Evolutionary conservation across 2,888 invertebrate species (phyloP), one percentile per base, ranked within the genome.

Genomic region (Frankliniella fusca): DNA sequence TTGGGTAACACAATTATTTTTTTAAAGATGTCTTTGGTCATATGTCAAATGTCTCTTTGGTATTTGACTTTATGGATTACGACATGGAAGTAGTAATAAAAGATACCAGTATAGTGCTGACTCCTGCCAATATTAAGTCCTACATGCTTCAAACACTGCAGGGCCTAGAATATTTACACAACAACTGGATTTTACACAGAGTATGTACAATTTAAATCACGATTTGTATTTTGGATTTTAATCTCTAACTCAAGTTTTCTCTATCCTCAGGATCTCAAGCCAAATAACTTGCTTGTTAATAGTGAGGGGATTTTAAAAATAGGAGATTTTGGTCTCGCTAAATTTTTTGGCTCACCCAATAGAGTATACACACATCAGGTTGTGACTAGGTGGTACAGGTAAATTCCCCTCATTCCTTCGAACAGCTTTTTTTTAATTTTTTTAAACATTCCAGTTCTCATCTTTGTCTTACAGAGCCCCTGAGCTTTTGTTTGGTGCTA

Each of bases 61-160:
- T 99, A 0, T 98, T 99, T 90, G 99, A 99, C 89, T 99, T 98
- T 87, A 99, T 99, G 99, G 98, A 99, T 87, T 99, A 99, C 61
- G 99, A 99, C 89, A 90, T 99, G 86, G 99, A 99, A 91, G 95
- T 97, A 85, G 94, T 96, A 85, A 93, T 96, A 85, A 96, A 95
- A 89, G 98, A 98, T 87, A 93, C 89, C 84, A 93, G 92, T 85
- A 95, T 98, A 86, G 95, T 98, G 83, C 90, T 98, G 83, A 94
- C 96, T 20, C 94, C 97, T 80, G 93, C 94, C 3, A 96, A 99
- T 89, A 96, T 99, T 82, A 99, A 99, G 88, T 92, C 98, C 0
- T 99, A 99, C 87, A 94, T 94, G 88, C 92, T 99, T 82, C 98
- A 98, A 93, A 98, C 98, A 5, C 89, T 99, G 28, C 93, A 93